Evolutionary conservation across 1,140 invertebrate species (phyloP).

Genomic region (Trypoxylus dichotomus): DNA sequence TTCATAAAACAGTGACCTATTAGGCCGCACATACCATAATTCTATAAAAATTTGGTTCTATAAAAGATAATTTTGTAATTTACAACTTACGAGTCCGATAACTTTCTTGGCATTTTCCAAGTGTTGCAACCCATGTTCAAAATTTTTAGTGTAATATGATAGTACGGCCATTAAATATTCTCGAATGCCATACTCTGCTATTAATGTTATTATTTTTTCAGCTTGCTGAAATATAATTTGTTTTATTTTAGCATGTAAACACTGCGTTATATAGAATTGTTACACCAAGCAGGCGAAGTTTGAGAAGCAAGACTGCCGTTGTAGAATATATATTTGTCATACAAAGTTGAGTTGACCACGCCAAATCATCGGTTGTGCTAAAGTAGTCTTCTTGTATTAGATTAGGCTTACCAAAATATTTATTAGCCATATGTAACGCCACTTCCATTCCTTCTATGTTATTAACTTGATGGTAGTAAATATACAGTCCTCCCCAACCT

Average conservation of each 20-base stretch:
- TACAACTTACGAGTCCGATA: slow-evolving; percentile 38
- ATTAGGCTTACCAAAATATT: slow-evolving; percentile 33
- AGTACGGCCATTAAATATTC: slow-evolving; percentile 48
- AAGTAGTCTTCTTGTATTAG: slow-evolving; percentile 36
- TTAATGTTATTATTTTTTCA: slow-evolving; percentile 41
- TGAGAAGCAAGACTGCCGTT: slow-evolving; percentile 43
- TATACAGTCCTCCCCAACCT: slow-evolving; percentile 43
- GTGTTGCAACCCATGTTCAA: slow-evolving; percentile 45
- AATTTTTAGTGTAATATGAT: slow-evolving; percentile 40
- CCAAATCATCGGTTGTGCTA: slow-evolving; percentile 40
- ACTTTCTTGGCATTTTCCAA: slow-evolving; percentile 39
- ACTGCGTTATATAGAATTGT: background rate
- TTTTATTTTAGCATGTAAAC: background rate
- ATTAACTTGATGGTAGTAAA: slow-evolving; percentile 42
- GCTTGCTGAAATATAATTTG: slow-evolving; percentile 37
- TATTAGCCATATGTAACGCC: slow-evolving; percentile 44
- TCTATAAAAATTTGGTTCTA: slow-evolving; percentile 32
- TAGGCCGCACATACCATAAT: slow-evolving; percentile 42
- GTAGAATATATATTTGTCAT: slow-evolving; percentile 42
- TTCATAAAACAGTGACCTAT: slow-evolving; percentile 43
- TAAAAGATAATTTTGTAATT: background rate
- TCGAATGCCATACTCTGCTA: slow-evolving; percentile 35
- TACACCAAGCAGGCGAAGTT: slow-evolving; percentile 43
- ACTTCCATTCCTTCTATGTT: slow-evolving; percentile 43
- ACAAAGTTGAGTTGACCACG: slow-evolving; percentile 42